phyloP scores from a whole-genome alignment of 2,888 invertebrate genomes.

The Pimpla rufipes region DNA sequence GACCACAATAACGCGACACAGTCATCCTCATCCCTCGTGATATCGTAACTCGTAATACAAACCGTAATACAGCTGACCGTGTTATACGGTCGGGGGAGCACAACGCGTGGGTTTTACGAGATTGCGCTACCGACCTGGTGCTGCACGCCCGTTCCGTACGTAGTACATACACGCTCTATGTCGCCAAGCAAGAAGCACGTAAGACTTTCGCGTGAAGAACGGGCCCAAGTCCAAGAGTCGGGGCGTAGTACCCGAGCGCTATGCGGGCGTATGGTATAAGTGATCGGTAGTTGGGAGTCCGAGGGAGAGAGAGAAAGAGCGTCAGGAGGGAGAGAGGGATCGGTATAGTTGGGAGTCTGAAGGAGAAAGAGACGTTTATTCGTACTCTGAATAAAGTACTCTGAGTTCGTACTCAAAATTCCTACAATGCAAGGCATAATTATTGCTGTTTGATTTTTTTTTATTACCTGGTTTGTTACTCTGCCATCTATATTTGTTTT shows the following conservation, averaged over 20 bases:
- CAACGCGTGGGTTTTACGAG: constrained; percentile 36
- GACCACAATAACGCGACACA: too few species aligned
- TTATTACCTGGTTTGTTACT: too few species aligned
- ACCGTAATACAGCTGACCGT: too few species aligned
- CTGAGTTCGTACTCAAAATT: too few species aligned
- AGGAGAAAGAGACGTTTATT: too few species aligned
- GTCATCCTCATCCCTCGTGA: too few species aligned
- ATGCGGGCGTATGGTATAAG: constrained; percentile 51
- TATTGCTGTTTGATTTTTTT: too few species aligned
- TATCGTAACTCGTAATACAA: too few species aligned
- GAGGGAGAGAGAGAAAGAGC: background rate
- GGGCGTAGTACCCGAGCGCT: constrained; percentile 21
- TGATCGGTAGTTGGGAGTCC: constrained; percentile 35
- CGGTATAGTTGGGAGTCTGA: too few species aligned
- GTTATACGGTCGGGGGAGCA: background rate
- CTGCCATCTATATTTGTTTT: too few species aligned
- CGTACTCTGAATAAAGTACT: too few species aligned
- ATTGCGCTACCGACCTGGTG: constrained; percentile 49
- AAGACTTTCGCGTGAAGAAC: constrained; percentile 60
- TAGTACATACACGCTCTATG: constrained; percentile 47
- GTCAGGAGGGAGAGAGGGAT: constrained; percentile 3
- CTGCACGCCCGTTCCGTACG: constrained; percentile 30
- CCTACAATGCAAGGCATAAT: too few species aligned
- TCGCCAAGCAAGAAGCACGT: constrained; percentile 52
- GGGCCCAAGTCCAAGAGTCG: constrained; percentile 33